Percentiles rank a stretch among this genome's conserved stretches.
These are phyloP conservation scores for Neoscelio sp. DNA, from an alignment of 2,888 invertebrate species.

Conservation along the genomic window DNA sequence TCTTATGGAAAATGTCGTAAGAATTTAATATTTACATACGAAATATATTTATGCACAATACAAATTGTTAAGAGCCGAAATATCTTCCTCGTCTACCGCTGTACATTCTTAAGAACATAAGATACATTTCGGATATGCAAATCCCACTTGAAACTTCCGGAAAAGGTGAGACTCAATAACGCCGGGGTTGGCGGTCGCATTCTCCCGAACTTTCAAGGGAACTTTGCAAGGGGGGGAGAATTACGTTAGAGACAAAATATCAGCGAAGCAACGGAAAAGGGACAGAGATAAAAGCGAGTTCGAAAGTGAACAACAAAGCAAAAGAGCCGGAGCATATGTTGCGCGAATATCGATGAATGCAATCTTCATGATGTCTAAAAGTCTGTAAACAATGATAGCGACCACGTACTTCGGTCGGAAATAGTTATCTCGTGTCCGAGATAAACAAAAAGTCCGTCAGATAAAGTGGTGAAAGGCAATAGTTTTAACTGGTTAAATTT, in stretches of 20 bases:
- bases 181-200: slow-evolving; percentile 18
- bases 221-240: slow-evolving; percentile 32
- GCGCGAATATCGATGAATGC: slow-evolving; percentile 28
- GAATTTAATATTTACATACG: not conserved
- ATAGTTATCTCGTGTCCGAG: too few relatives aligned
- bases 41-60: not conserved
- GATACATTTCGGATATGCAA: slow-evolving; percentile 43
- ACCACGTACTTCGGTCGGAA: too few relatives aligned
- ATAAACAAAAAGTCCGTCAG: not conserved
- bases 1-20: too few relatives aligned
- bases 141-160: slow-evolving; percentile 25
- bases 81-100: slow-evolving; percentile 5
- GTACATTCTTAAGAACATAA: slow-evolving; percentile 18
- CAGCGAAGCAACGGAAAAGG: slow-evolving; percentile 19
- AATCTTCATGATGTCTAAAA: slow-evolving; percentile 32
- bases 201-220: slow-evolving; percentile 19
- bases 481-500: not conserved
- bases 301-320: not conserved
- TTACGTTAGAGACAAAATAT: slow-evolving; percentile 43
- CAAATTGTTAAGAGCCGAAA: not conserved
- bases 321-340: slow-evolving; percentile 32
- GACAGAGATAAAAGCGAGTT: slow-evolving; percentile 23
- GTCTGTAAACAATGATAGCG: slow-evolving; percentile 21
- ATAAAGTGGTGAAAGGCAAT: not conserved
- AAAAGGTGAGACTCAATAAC: slow-evolving; percentile 32